Percentiles rank a stretch among this genome's conserved stretches.
These are phyloP conservation scores for Diplazon laetatorius DNA, from an alignment of 2,888 invertebrate genomes.

Conservation along the genomic window DNA sequence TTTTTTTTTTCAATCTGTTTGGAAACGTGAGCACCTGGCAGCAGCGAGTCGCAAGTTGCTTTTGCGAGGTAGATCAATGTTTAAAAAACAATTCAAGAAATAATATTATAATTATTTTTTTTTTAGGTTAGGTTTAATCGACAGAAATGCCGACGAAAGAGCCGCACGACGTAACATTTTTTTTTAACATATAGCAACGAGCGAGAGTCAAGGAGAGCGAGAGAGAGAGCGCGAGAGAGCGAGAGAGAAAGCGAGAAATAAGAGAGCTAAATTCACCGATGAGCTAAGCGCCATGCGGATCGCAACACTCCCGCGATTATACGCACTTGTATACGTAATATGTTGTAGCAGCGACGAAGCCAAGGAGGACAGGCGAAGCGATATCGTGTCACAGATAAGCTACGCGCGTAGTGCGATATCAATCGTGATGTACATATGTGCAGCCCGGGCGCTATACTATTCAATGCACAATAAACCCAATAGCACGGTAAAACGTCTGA, in stretches of 20 bases:
- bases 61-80: too few species aligned
- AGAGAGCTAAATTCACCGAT: constrained; percentile 72
- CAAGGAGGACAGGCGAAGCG: constrained; percentile 47
- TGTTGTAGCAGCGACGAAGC: constrained; percentile 43
- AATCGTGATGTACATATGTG: constrained; percentile 46
- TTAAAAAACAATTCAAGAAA: too few species aligned
- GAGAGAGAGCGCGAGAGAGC: constrained; percentile 4
- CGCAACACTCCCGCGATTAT: constrained; percentile 38
- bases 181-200: background rate
- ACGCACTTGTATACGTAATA: constrained; percentile 15
- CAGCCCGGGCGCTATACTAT: background rate
- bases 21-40: constrained; percentile 19
- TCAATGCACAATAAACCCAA: constrained; percentile 11
- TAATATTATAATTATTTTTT: background rate
- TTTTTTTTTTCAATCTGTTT: constrained; percentile 1
- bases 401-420: constrained; percentile 49
- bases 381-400: constrained; percentile 63
- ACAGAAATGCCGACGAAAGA: constrained; percentile 4
- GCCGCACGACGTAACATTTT: constrained; percentile 15
- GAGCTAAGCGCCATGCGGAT: constrained; percentile 73
- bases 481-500: background rate
- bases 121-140: constrained; percentile 16
- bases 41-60: background rate
- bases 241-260: constrained; percentile 26
- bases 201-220: background rate